Evolutionary conservation across 2,888 invertebrate species (phyloP), one percentile per base, ranked within the genome.

Genomic region (Esperia sulphurella): DNA sequence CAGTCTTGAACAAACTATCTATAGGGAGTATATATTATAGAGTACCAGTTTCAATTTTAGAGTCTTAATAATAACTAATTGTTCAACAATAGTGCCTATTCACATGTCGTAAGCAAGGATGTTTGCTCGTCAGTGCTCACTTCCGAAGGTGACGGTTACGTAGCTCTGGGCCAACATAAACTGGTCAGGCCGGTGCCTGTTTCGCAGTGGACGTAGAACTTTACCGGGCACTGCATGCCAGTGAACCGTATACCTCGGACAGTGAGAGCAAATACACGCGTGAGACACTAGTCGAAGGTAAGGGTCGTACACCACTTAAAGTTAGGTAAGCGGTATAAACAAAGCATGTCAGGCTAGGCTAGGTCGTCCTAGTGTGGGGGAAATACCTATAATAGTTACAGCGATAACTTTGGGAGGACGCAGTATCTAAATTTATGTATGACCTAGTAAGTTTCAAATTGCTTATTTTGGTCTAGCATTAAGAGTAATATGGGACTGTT

Each of bases 201-300:
- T 83, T 84, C 65, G 85, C 82, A 71, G 69, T 69, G 68, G 63
- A 71, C 10, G n/a, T 66, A 64, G 58, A 55, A 68, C 75, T 75
- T 68, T 70, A 73, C 75, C 63, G 68, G 67, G 65, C 71, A 63
- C 37, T 37, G 62, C 57, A 59, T 63, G 63, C 62, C 68, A 59
- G 63, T 76, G 79, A 81, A 80, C 84, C 75, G 69, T 71, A 69
- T 56, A 61, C 62, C 66, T 63, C 69, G 62, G 61, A 59, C 68
- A 64, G 56, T n/a, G 35, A 71, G 63, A 74, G 61, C 77, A 85
- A 84, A 86, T 63, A 84, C 51, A 58, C 68, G 71, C 70, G 76
- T 75, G 80, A 79, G 79, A 78, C 66, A 68, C 68, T 72, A 57
- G 63, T 68, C 61, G 54, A 52, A 51, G 39, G 49, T 66, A 59